Conservation (phyloP, 2,113 vertebrate genomes). For the Machaerirhynchus nigripectus region DNA sequence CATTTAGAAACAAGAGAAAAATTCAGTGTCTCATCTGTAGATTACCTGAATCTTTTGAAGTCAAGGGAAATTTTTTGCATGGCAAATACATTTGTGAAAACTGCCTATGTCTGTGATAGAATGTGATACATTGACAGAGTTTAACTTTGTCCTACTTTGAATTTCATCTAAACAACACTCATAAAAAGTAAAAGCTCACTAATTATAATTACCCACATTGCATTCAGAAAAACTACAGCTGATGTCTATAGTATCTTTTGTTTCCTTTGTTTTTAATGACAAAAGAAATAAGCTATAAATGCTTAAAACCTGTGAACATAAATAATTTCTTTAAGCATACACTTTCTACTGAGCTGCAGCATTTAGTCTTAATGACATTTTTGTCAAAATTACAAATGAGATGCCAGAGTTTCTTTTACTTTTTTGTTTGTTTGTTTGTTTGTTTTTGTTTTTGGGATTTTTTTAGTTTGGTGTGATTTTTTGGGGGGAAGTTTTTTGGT, state of each 20-base stretch:
- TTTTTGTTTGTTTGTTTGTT: not conserved
- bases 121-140: not conserved
- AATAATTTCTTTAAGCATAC: slow-evolving; percentile 4
- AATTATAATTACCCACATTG: slow-evolving; percentile 39
- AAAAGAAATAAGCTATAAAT: slow-evolving; percentile 41
- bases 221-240: slow-evolving; percentile 28
- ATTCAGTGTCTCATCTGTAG: not conserved
- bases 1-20: not conserved
- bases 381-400: not conserved
- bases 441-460: too few relatives aligned
- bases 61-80: not conserved
- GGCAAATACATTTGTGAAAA: not conserved
- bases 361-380: slow-evolving; percentile 24
- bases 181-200: slow-evolving; percentile 10
- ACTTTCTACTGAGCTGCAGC: not conserved
- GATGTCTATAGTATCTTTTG: not conserved
- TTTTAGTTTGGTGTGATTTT: not conserved
- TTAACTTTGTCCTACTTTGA: not conserved
- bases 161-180: slow-evolving; percentile 26
- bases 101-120: not conserved
- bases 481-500: accelerated
- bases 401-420: not conserved
- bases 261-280: not conserved
- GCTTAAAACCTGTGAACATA: not conserved
- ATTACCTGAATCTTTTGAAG: not conserved